Evolutionary conservation across 2,113 vertebrate genomes (phyloP).

Genomic region (Macquaria ambigua): DNA sequence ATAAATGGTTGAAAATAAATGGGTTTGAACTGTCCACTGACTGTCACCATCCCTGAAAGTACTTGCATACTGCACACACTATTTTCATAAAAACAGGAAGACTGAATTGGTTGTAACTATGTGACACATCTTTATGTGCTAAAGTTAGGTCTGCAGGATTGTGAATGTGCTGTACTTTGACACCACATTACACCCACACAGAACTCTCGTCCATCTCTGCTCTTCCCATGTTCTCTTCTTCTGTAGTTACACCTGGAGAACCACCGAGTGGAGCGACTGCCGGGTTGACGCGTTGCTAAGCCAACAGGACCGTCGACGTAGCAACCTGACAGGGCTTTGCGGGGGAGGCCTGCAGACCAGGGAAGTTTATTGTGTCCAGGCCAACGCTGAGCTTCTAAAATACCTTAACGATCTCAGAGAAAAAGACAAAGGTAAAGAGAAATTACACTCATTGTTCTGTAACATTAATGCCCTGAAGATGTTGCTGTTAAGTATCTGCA

Average conservation of each 20-base stretch:
- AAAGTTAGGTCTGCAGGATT: constrained; percentile 7
- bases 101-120: background rate
- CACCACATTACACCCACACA: constrained; percentile 8
- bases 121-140: background rate
- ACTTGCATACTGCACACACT: too few species aligned
- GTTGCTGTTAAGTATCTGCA: background rate
- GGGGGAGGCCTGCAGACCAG: constrained; percentile 94
- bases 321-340: constrained; percentile 93
- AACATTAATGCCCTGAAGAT: background rate
- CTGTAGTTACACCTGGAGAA: constrained; percentile 91
- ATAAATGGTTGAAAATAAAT: background rate
- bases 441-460: background rate
- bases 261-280: constrained; percentile 95
- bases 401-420: constrained; percentile 86
- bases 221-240: background rate
- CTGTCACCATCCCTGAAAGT: background rate
- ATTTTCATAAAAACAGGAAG: background rate
- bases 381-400: constrained; percentile 88
- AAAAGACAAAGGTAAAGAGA: constrained; percentile 89
- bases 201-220: background rate
- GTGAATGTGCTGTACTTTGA: background rate
- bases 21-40: background rate
- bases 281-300: constrained; percentile 92
- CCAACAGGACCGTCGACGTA: constrained; percentile 94
- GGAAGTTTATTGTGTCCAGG: constrained; percentile 92